Base-by-base conservation (phyloP, 2,888 invertebrate species). In the Pollenia amentaria region DNA sequence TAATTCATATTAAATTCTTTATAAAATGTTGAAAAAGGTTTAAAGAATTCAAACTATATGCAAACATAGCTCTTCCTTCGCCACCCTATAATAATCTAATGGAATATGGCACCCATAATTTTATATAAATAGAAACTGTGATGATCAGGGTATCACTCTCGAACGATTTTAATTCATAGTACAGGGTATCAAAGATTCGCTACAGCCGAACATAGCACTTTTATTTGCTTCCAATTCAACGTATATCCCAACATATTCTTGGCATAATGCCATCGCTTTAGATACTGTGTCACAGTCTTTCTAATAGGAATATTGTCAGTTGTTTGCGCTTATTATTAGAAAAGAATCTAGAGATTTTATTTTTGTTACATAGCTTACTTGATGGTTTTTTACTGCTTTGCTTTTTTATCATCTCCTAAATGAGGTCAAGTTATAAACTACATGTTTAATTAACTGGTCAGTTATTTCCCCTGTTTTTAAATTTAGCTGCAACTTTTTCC, bases 381-480 rank as follows among this genome's bases (percentile, higher is more conserved):
- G 72, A 18, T 14, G 18, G 12, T 14, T 51, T 42, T 38, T 18
- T 44, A 4, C 46, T 29, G 10, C 21, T 18, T 0, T 51, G 18
- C 18, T 9, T 38, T 75, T 53, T 7, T 11, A 14, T 48, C 14
- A 29, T 76, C 53, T 72, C 40, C 29, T n/a, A 65, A 83, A 84
- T 62, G 55, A 46, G 77, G 87, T 84, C 84, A 80, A 83, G 80
- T 77, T 72, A 80, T 83, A 83, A 79, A 83, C 70, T 83, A 79
- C 83, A 79, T 87, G 80, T 83, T 83, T 83, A 87, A 87, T 86
- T 87, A 82, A 83, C 79, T 83, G 83, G 75, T 76, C 86, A 77
- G 64, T 42, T 65, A 76, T 69, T 57, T 48, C 11, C 18, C 6
- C 21, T 65, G 18, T 10, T 57, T 38, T 79, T 42, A 12, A 12